Conservation (phyloP, 2,888 invertebrate genomes). For the Pollenia angustigena region DNA sequence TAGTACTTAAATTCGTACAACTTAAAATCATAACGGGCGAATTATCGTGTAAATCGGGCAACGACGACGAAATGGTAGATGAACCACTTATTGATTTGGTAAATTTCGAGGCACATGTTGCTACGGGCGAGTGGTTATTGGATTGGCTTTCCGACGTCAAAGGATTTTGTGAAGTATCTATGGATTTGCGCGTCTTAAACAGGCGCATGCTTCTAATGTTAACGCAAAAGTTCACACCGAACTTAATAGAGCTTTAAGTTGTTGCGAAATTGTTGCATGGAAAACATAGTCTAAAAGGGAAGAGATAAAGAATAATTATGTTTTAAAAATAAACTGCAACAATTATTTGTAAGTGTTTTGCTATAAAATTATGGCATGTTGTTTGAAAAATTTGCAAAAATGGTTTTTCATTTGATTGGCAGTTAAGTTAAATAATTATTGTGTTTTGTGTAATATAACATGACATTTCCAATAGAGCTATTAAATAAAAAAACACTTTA, state of each 20-base stretch:
- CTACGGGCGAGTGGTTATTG: slow-evolving; percentile 67
- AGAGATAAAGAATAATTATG: slow-evolving; percentile 16
- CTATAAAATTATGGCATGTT: slow-evolving; percentile 34
- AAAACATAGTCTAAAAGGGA: slow-evolving; percentile 59
- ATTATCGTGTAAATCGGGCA: slow-evolving; percentile 83
- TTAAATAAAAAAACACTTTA: slow-evolving; percentile 30
- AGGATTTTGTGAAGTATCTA: slow-evolving; percentile 79
- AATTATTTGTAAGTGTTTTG: slow-evolving; percentile 51
- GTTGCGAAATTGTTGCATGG: slow-evolving; percentile 59
- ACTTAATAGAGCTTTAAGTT: slow-evolving; percentile 66
- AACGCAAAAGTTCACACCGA: slow-evolving; percentile 50
- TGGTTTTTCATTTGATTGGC: slow-evolving; percentile 50
- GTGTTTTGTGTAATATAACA: slow-evolving; percentile 56
- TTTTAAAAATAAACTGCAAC: slow-evolving; percentile 18
- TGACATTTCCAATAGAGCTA: slow-evolving; percentile 63
- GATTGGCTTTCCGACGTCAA: slow-evolving; percentile 50
- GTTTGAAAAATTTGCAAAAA: slow-evolving; percentile 19
- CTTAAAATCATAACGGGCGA: slow-evolving; percentile 84
- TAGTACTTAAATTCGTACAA: slow-evolving; percentile 82
- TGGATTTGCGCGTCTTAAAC: slow-evolving; percentile 84
- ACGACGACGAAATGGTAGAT: slow-evolving; percentile 82
- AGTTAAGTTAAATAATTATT: slow-evolving; percentile 61
- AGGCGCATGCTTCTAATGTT: slow-evolving; percentile 80
- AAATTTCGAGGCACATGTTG: slow-evolving; percentile 79
- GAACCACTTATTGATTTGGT: slow-evolving; percentile 79